Base-by-base conservation (phyloP, 1,140 invertebrate genomes). In the Solen grandis region DNA sequence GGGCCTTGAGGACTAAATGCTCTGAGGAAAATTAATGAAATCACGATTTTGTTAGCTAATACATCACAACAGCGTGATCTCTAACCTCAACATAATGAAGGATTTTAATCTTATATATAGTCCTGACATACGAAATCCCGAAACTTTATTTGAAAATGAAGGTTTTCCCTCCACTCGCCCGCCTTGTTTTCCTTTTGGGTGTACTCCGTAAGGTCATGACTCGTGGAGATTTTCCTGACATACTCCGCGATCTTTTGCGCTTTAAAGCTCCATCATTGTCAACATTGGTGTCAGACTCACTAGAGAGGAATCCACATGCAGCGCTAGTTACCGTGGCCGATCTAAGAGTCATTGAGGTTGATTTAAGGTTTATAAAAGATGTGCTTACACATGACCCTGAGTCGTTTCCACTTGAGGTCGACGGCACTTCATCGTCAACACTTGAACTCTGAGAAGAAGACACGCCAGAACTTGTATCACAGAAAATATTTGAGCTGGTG, bases 131-230 rank as follows among this genome's bases (percentile, higher is more conserved):
- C n/a, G n/a, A n/a, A n/a, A n/a, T n/a, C n/a, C n/a, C n/a, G n/a
- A n/a, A n/a, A n/a, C n/a, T 59, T 66, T 33, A 76, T 38, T 76
- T 76, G 29, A 76, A 76, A 29, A 76, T 66, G 50, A 27, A 76
- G 16, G 74, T 76, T 31, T 62, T 79, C 19, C 65, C 65, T n/a
- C 76, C 66, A 62, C 76, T 79, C 2, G 63, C n/a, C 5, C 78
- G 65, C 54, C 82, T 38, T 33, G 80, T 84, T 29, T 78, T 78
- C 29, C 85, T 50, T 65, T 84, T 86, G 13, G 82, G 74, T 57
- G 79, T 84, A 52, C 63, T 73, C 33, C 85, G 50, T 27, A 86
- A 77, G 25, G 85, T 86, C 85, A 86, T 86, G 46, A 82, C 72
- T 68, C 80, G 82, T 35, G 85, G 79, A 60, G 83, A 78, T 70